Percentiles rank a stretch among this genome's conserved stretches.
Evolutionary conservation across 2,113 vertebrate species (phyloP).

Genomic region (Gnathonemus echidnorhynchus): DNA sequence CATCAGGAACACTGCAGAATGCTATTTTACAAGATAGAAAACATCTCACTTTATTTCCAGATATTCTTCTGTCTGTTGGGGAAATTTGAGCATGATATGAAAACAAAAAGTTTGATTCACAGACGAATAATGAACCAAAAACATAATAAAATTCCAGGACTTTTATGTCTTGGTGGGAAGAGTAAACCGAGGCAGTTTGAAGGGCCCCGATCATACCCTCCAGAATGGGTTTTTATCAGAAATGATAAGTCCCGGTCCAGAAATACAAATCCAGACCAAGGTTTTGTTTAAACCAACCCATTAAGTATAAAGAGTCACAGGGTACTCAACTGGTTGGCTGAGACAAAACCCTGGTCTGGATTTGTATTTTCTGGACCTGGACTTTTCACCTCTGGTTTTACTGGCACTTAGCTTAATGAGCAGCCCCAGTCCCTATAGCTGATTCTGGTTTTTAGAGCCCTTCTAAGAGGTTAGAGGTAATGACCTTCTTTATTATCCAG

Average conservation of each 20-base stretch:
- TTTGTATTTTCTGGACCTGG: not conserved
- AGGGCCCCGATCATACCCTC: not conserved
- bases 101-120: not conserved
- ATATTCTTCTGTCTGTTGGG: not conserved
- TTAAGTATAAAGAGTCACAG: too few relatives aligned
- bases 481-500: not conserved
- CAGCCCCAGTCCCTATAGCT: not conserved
- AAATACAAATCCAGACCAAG: not conserved
- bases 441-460: not conserved
- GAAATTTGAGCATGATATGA: not conserved
- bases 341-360: not conserved
- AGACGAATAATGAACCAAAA: not conserved
- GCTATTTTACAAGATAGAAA: not conserved
- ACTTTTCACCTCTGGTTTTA: not conserved
- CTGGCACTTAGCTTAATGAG: not conserved
- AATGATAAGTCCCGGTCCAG: not conserved
- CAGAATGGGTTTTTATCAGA: not conserved
- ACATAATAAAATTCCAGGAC: not conserved
- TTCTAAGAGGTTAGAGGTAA: not conserved
- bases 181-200: not conserved
- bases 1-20: not conserved
- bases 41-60: not conserved
- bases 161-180: not conserved
- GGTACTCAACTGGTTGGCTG: too few relatives aligned
- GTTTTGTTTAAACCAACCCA: not conserved